Base-by-base conservation (phyloP, 1,140 invertebrate species). In the Meloidogyne exigua region DNA sequence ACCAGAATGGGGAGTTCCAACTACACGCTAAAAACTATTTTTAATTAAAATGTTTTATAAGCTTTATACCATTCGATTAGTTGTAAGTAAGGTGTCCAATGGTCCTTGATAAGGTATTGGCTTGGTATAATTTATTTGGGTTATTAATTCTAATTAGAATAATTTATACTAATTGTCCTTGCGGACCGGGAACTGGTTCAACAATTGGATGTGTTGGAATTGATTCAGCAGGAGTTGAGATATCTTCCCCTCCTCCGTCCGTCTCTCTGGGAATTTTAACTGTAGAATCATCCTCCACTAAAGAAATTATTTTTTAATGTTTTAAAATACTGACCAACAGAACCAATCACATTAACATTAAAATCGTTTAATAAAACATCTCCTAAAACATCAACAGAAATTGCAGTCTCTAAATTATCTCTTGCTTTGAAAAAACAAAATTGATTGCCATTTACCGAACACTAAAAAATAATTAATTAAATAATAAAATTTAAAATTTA, bases 91-190 rank as follows among this genome's bases (percentile, higher is more conserved):
- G 18, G 66, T 26, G 5, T 76, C 65, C 15, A 76, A 67, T 25
- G 75, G 44, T 18, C 57, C 68, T 36, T 73, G 42, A 21, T 76
- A 76, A 12, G 75, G 75, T 21, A 76, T 62, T n/a, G 72, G 23
- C 72, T 72, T 9, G n/a, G 7, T 25, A 23, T 36, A 68, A n/a
- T 42, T 25, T 42, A n/a, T n/a, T n/a, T n/a, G n/a, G n/a, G n/a
- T n/a, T n/a, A n/a, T 68, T 32, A 28, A 67, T 67, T 32, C n/a
- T 21, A 28, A 67, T 68, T 68, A n/a, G n/a, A n/a, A n/a, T 68
- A n/a, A 68, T 9, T 25, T 42, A 9, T 68, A 73, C 72, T 23
- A 73, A n/a, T 21, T 62, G 12, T 23, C 72, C 72, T 21, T 73
- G 72, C 10, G 72, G 49, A 13, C 70, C 70, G 1, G 49, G 70